A percentile compares a stretch with the other conserved stretches of the same genome.
phyloP scores from a whole-genome alignment of 2,888 invertebrate species.

The Bellardia pandia region DNA sequence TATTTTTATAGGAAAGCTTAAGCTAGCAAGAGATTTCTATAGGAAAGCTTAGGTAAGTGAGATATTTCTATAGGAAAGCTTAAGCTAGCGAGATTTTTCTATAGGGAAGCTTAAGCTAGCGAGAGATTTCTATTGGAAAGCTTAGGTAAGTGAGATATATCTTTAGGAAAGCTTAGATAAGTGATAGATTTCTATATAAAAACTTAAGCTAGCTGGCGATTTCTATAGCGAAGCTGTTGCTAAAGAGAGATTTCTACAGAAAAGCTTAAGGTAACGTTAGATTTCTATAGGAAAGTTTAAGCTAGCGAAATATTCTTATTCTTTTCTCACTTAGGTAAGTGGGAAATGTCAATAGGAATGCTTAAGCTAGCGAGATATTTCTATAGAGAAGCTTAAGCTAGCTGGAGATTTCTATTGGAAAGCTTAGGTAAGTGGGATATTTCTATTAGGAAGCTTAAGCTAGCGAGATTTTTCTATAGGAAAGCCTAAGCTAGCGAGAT shows the following conservation, averaged over 20 bases:
- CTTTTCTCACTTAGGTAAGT: too few species aligned
- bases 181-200: background rate
- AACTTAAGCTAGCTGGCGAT: background rate
- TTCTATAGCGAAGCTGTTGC: background rate
- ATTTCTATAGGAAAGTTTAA: too few species aligned
- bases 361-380: too few species aligned
- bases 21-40: background rate
- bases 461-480: too few species aligned
- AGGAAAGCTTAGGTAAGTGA: background rate
- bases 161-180: background rate
- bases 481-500: too few species aligned
- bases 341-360: too few species aligned
- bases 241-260: background rate
- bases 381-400: too few species aligned
- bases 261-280: too few species aligned
- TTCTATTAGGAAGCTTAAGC: too few species aligned
- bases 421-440: too few species aligned
- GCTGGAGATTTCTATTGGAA: too few species aligned
- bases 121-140: background rate
- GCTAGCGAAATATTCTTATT: too few species aligned
- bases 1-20: background rate
- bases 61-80: background rate
- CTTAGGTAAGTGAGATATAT: background rate
- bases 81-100: background rate
- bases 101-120: background rate